These are phyloP conservation scores for Acanthosepion esculentum DNA, from an alignment of 2,888 invertebrate genomes.

Conservation along the genomic window DNA sequence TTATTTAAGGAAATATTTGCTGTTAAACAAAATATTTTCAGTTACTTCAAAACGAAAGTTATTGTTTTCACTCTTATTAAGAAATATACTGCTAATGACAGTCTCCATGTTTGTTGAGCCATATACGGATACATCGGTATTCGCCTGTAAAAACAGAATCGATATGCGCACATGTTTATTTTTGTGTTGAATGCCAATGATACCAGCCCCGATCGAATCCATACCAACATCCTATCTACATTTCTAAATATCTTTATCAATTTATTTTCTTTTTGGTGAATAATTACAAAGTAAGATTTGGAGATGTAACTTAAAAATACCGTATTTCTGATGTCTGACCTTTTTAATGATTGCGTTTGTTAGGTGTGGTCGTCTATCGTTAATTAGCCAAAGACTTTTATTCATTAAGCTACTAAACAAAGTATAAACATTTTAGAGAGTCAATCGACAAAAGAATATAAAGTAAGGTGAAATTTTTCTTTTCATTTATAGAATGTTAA, in stretches of 20 bases:
- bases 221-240: neutral
- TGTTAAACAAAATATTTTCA: no score
- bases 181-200: neutral
- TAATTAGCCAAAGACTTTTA: neutral
- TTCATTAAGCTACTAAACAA: constrained; percentile 11
- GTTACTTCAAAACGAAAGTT: no score
- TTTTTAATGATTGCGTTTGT: neutral
- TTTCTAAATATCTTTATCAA: neutral
- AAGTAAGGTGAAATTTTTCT: neutral
- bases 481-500: neutral
- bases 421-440: neutral
- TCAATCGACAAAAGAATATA: neutral
- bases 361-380: neutral
- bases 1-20: no score
- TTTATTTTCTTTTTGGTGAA: neutral
- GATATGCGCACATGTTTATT: neutral
- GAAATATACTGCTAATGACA: neutral
- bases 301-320: neutral
- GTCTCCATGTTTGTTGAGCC: neutral
- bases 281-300: neutral
- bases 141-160: neutral
- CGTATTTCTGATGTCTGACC: neutral
- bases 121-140: neutral
- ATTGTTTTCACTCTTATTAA: no score
- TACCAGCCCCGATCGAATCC: neutral